Percentiles rank a stretch among this genome's conserved stretches.
Conservation (phyloP, 2,113 vertebrate species). For the Otocyon megalotis region DNA sequence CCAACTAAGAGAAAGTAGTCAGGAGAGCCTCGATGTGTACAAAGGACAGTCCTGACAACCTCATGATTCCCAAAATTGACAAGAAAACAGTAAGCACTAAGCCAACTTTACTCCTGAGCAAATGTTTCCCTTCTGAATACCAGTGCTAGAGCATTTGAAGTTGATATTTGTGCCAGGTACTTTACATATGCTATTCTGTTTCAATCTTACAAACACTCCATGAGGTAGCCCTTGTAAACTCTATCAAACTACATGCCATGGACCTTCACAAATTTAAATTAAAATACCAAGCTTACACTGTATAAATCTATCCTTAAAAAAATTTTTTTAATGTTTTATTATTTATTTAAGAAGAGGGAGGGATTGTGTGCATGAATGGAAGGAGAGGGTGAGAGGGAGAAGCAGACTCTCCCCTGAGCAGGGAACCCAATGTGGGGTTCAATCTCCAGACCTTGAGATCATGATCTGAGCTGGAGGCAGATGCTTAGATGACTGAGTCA, state of each 20-base stretch:
- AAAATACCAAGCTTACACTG: slow-evolving; percentile 24
- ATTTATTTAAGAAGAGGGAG: neutral
- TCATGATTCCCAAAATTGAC: neutral
- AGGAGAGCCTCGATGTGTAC: neutral
- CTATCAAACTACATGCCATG: neutral
- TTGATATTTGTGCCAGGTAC: slow-evolving; percentile 10
- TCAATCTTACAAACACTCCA: neutral
- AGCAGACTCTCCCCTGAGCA: neutral
- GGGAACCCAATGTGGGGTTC: neutral
- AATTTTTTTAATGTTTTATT: neutral
- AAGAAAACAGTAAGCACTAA: neutral
- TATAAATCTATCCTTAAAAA: neutral
- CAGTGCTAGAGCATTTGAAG: neutral
- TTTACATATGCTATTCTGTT: neutral
- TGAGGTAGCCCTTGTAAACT: neutral
- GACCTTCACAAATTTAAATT: neutral
- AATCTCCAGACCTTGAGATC: neutral
- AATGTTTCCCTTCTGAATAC: slow-evolving; percentile 20
- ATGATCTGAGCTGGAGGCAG: neutral
- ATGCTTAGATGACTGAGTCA: neutral
- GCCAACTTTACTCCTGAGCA: slow-evolving; percentile 10
- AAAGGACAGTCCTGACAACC: neutral
- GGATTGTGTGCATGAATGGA: neutral
- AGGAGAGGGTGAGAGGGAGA: neutral
- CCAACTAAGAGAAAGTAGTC: neutral